Conservation (phyloP, 1,140 invertebrate species). For the Drosophila willistoni region DNA sequence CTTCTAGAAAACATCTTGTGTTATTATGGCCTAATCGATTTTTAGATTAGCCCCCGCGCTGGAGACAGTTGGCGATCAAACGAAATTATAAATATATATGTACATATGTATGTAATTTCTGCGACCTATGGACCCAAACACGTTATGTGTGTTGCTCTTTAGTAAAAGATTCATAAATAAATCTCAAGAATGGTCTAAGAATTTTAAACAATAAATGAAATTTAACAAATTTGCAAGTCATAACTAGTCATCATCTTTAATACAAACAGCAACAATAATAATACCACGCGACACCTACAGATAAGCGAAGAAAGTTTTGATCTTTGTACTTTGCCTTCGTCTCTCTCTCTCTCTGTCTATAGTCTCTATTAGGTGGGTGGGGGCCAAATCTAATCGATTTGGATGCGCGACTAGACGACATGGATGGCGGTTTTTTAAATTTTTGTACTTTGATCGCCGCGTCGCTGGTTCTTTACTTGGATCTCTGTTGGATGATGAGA, state of each 20-base stretch:
- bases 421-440: not conserved
- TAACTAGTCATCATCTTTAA: constrained; percentile 51
- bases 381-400: constrained; percentile 6
- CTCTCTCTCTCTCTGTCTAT: not conserved
- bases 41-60: not conserved
- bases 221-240: constrained; percentile 55
- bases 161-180: constrained; percentile 24
- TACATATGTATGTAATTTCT: constrained; percentile 18
- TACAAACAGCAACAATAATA: not conserved
- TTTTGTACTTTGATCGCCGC: constrained; percentile 22
- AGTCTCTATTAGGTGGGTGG: not conserved
- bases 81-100: not conserved
- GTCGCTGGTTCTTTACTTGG: not conserved
- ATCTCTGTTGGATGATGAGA: too few relatives aligned
- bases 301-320: constrained; percentile 34
- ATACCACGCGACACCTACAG: constrained; percentile 23
- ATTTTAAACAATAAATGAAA: constrained; percentile 5
- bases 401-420: not conserved
- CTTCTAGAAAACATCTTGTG: not conserved
- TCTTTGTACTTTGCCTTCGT: constrained; percentile 63
- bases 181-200: constrained; percentile 17
- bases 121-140: constrained; percentile 74
- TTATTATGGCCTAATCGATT: constrained; percentile 3
- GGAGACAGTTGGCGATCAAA: not conserved
- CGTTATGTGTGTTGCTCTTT: constrained; percentile 55